A percentile compares a stretch with the other conserved stretches of the same genome.
These are phyloP conservation scores for Tapera naevia DNA, from an alignment of 2,797 vertebrate species.

Conservation along the genomic window DNA sequence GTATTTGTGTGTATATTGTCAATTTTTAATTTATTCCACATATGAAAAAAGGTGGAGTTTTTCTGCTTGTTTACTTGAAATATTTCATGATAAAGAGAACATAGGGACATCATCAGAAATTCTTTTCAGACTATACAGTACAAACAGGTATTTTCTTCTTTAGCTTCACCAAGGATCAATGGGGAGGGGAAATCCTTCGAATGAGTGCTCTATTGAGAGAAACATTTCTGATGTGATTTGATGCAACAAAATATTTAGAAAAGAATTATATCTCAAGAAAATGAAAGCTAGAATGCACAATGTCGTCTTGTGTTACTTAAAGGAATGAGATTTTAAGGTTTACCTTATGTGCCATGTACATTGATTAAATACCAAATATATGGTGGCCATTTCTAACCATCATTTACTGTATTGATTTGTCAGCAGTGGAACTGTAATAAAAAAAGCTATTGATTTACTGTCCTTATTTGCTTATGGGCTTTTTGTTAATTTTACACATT, in stretches of 20 bases:
- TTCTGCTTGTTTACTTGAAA: background rate
- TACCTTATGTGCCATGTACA: slow-evolving; percentile 75
- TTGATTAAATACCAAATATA: slow-evolving; percentile 81
- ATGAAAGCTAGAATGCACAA: slow-evolving; percentile 17
- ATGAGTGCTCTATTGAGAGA: background rate
- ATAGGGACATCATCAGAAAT: background rate
- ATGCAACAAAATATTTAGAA: slow-evolving; percentile 39
- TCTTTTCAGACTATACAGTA: background rate
- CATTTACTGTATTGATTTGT: slow-evolving; percentile 83
- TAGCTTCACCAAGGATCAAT: background rate
- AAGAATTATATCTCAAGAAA: slow-evolving; percentile 33
- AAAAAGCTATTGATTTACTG: slow-evolving; percentile 84
- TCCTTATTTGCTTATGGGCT: slow-evolving; percentile 82
- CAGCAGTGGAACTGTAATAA: slow-evolving; percentile 79
- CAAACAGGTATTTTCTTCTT: background rate
- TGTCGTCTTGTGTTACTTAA: slow-evolving; percentile 68
- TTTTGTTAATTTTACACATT: slow-evolving; percentile 79
- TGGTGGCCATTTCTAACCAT: slow-evolving; percentile 78
- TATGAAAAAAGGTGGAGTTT: background rate
- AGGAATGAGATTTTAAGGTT: slow-evolving; percentile 69
- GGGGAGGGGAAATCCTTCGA: background rate
- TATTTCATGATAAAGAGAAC: background rate
- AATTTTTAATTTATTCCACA: background rate
- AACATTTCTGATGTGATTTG: slow-evolving; percentile 50
- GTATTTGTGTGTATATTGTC: background rate